These are phyloP conservation scores for Eunapius fragilis DNA, from an alignment of 37 sponge, comb jelly and placozoan species.

Conservation along the genomic window DNA sequence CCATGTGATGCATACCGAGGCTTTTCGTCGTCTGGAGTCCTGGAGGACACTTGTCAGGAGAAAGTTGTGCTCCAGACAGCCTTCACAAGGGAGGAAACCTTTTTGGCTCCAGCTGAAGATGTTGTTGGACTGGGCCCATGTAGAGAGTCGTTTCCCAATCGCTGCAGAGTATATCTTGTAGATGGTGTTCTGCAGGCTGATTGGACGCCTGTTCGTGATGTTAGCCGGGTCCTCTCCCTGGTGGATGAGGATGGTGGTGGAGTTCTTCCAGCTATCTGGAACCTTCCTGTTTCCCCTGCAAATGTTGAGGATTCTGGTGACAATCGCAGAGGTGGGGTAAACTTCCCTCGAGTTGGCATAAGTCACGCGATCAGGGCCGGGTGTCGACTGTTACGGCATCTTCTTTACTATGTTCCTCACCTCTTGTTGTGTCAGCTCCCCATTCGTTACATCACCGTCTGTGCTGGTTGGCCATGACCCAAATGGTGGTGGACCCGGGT, in stretches of 20 bases:
- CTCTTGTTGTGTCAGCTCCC: neutral
- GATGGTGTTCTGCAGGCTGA: constrained; percentile 47
- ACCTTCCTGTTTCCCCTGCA: neutral
- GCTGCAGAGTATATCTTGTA: constrained; percentile 56
- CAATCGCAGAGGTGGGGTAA: neutral
- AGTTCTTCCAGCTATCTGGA: constrained; percentile 35
- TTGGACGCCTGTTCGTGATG: constrained; percentile 56
- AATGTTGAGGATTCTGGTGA: neutral
- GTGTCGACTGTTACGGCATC: neutral
- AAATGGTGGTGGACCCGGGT: too few relatives aligned
- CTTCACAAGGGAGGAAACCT: constrained; percentile 15
- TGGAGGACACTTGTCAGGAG: neutral
- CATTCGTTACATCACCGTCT: too few relatives aligned
- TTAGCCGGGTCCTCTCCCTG: constrained; percentile 22
- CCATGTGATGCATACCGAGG: neutral
- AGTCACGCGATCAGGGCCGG: constrained; percentile 1
- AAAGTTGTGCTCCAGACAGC: constrained; percentile 16
- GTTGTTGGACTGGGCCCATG: neutral
- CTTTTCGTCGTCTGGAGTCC: neutral
- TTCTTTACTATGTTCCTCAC: neutral
- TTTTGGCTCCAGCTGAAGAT: neutral
- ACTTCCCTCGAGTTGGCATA: neutral
- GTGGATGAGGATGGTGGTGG: constrained; percentile 46
- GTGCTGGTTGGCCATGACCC: too few relatives aligned
- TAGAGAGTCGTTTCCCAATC: constrained; percentile 6